Evolutionary conservation across 2,888 invertebrate species (phyloP), one percentile per base, ranked within the genome.

Genomic region (Craniophora ligustri): DNA sequence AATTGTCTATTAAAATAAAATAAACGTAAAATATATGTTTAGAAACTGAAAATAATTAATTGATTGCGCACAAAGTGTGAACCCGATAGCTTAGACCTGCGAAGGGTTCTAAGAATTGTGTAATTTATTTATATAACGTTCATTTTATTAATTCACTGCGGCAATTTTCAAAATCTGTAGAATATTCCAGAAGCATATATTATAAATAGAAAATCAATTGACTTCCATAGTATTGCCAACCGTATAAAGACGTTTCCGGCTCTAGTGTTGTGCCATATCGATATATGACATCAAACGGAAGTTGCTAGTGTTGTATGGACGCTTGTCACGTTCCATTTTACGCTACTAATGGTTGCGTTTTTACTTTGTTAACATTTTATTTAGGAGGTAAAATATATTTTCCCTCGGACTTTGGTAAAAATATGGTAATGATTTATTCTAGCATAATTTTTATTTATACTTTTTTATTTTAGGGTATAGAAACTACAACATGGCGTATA

Each of bases 281-380:
- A 67, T 68, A 65, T 18, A 58, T 63, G 59, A 61, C 62, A 47
- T 65, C 50, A 65, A 54, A 45, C 76, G 77, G 75, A 82, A 61
- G 42, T 49, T 3, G 21, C 31, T 85, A 86, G 86, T 79, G 87
- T 23, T 83, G 88, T 69, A 45, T 76, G 67, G 65, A n/a, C n/a
- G n/a, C n/a, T 69, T 51, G 31, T 39, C 28, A 39, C 78, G 73
- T 72, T 81, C 56, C 76, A 28, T 71, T 67, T 36, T 35, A 74
- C 60, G 56, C 38, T 1, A 5, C 0, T 5, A 16, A 2, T 5
- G 3, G 11, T 5, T 23, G 2, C 15, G n/a, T 18, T 28, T 44
- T n/a, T 1, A 18, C 2, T 7, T 31, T 15, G 2, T 38, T 14
- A n/a, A 15, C 16, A 18, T 18, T 18, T 18, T n/a, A n/a, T 30